phyloP scores from a whole-genome alignment of 2,888 invertebrate species.

The Drosophila multiciliata region DNA sequence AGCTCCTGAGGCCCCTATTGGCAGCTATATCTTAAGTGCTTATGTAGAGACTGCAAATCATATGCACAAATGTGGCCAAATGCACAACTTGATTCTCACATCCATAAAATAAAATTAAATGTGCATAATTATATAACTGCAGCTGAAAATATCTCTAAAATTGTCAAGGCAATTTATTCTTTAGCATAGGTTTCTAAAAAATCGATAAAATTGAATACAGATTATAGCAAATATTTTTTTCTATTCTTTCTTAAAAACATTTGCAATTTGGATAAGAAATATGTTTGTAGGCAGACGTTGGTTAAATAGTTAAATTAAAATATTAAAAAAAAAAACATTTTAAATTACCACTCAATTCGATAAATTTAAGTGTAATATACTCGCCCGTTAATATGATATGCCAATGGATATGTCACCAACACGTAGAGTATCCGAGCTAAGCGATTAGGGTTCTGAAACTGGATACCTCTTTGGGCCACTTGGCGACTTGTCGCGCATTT shows the following conservation, averaged over 20 bases:
- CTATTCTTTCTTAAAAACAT: not conserved
- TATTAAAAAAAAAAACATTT: too few species aligned
- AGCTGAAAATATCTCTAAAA: not conserved
- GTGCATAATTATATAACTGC: not conserved
- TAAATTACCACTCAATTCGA: not conserved
- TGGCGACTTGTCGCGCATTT: conserved; percentile 68
- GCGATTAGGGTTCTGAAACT: conserved; percentile 50
- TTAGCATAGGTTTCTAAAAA: not conserved
- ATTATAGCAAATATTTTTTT: not conserved
- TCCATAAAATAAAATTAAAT: not conserved
- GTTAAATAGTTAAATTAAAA: not conserved
- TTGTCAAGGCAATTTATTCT: not conserved
- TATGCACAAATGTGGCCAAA: conserved; percentile 1
- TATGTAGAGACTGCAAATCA: not conserved
- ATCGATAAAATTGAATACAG: not conserved
- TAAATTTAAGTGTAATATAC: conserved; percentile 1
- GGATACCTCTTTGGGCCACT: conserved; percentile 31
- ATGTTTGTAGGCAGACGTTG: not conserved
- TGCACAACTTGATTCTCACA: not conserved
- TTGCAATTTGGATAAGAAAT: not conserved
- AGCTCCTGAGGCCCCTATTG: conserved; percentile 28
- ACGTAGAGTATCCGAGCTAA: conserved; percentile 24
- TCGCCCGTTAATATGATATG: not conserved
- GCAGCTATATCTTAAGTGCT: conserved; percentile 25
- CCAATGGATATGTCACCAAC: conserved; percentile 19